Evolutionary conservation across 2,888 invertebrate genomes (phyloP).

Genomic region (Microplitis deprimator): DNA sequence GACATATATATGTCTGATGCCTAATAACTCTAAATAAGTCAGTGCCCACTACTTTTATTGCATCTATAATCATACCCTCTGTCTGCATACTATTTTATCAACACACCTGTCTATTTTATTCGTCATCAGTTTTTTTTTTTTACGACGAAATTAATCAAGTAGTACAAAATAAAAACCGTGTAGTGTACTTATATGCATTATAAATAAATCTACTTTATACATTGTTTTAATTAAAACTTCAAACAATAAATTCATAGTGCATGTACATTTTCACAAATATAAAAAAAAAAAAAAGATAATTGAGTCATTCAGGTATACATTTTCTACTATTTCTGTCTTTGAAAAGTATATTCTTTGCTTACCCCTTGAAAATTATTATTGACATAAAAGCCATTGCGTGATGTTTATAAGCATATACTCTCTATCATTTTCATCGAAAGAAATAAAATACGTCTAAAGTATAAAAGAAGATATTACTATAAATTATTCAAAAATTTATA

Average conservation of each 20-base stretch:
- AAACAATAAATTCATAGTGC: background rate
- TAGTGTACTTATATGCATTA: background rate
- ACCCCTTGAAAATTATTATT: background rate
- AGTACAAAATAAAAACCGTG: background rate
- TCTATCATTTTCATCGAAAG: too few relatives aligned
- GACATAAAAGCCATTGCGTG: background rate
- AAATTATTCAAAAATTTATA: too few relatives aligned
- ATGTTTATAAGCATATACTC: too few relatives aligned
- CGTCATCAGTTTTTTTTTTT: background rate
- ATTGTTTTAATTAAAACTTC: background rate
- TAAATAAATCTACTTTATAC: too few relatives aligned
- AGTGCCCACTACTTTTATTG: constrained; percentile 3
- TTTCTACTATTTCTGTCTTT: background rate
- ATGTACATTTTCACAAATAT: background rate
- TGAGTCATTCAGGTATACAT: background rate
- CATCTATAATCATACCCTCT: background rate
- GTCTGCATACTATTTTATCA: background rate
- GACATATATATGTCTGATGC: background rate
- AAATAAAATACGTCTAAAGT: too few relatives aligned
- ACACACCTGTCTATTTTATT: background rate
- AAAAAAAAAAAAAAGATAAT: background rate
- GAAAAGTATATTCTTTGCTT: background rate
- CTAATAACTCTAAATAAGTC: background rate
- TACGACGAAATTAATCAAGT: background rate
- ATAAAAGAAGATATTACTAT: too few relatives aligned